Conservation (phyloP, 2,888 invertebrate genomes). For the Exocentrus adspersus region DNA sequence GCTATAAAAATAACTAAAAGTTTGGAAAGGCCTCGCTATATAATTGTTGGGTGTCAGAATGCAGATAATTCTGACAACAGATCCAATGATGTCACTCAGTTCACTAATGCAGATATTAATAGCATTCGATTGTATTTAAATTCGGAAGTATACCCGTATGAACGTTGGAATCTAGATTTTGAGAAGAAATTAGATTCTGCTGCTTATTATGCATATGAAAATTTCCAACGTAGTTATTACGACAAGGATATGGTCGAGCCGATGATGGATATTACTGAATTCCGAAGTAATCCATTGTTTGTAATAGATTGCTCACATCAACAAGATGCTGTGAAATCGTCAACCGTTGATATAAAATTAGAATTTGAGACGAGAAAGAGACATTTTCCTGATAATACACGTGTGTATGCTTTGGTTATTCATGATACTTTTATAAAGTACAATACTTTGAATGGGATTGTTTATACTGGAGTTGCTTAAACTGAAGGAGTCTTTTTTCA, state of each 20-base stretch:
- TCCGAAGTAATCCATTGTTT: slow-evolving; percentile 11
- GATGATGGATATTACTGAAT: slow-evolving; percentile 6
- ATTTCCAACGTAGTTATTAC: slow-evolving; percentile 8
- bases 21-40: background rate
- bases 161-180: background rate
- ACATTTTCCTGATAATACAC: background rate
- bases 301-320: slow-evolving; percentile 18
- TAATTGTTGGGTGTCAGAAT: slow-evolving; percentile 3
- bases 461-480: background rate
- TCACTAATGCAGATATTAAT: slow-evolving; percentile 8
- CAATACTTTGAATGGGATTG: background rate
- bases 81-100: background rate
- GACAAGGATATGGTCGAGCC: background rate
- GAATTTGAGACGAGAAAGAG: background rate
- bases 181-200: background rate
- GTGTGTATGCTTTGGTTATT: background rate
- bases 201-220: slow-evolving; percentile 18
- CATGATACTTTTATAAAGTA: background rate
- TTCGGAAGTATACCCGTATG: background rate
- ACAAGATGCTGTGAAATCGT: slow-evolving; percentile 7
- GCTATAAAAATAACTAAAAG: background rate
- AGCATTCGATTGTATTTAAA: background rate
- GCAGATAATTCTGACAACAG: background rate
- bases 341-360: background rate
- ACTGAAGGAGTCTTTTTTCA: too few relatives aligned